phyloP scores from a whole-genome alignment of 1,140 invertebrate genomes.

The Aphelenchoides fujianensis region DNA sequence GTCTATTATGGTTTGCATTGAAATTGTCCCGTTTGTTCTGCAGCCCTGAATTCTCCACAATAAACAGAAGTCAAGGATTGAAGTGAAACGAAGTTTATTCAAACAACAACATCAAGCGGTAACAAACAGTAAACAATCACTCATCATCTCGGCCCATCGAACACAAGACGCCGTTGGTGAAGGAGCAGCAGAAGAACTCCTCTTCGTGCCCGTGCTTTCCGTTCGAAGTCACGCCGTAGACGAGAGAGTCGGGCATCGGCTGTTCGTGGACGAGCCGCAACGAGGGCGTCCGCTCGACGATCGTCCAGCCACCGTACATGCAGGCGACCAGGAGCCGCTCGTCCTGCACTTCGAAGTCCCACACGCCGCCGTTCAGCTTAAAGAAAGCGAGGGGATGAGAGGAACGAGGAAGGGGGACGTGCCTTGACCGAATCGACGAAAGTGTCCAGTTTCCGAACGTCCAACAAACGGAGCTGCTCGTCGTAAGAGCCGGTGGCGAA shows the following conservation, averaged over 20 bases:
- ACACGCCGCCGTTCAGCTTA: constrained; percentile 8
- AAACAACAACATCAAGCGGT: too few relatives aligned
- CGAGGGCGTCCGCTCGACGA: background rate
- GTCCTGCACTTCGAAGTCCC: background rate
- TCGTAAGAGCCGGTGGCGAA: constrained; percentile 1
- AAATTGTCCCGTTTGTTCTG: too few relatives aligned
- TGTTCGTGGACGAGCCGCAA: background rate
- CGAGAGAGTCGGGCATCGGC: background rate
- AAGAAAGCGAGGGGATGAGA: background rate
- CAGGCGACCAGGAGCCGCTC: background rate
- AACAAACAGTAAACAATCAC: too few relatives aligned
- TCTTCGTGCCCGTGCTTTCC: background rate
- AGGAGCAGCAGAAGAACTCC: background rate
- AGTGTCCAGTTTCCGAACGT: background rate
- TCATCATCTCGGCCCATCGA: background rate
- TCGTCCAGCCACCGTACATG: constrained; percentile 9
- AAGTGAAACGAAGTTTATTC: constrained; percentile 1
- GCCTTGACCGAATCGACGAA: background rate
- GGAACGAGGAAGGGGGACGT: background rate
- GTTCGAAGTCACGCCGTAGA: background rate
- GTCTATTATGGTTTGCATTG: too few relatives aligned
- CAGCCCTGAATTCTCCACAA: too few relatives aligned
- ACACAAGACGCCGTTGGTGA: background rate
- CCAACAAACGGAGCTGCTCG: background rate
- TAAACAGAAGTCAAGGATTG: too few relatives aligned